Conservation (phyloP, 2,113 vertebrate species). For the Ochotona princeps region DNA sequence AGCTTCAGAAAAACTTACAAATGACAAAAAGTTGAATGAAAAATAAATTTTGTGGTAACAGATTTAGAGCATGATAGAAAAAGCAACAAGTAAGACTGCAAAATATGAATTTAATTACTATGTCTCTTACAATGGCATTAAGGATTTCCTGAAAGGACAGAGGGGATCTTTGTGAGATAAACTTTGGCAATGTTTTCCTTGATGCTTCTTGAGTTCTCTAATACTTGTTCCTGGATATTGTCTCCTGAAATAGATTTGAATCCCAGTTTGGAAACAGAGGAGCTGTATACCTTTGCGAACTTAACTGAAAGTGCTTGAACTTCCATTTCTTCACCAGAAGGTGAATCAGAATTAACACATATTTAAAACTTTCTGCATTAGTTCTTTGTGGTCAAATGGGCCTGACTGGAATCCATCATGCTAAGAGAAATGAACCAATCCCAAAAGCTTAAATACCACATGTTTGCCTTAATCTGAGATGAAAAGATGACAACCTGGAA, state of each 20-base stretch:
- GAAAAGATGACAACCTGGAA: too few species aligned
- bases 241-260: neutral
- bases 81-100: neutral
- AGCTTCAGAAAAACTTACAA: neutral
- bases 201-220: constrained; percentile 1
- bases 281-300: neutral
- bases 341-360: neutral
- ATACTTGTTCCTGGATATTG: neutral
- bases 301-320: neutral
- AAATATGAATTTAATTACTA: neutral
- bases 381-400: too few species aligned
- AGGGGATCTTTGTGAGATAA: neutral
- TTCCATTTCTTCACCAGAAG: neutral
- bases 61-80: neutral
- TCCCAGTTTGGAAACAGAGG: neutral
- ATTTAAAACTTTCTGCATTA: constrained; percentile 11
- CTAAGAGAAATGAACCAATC: too few species aligned
- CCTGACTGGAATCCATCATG: too few species aligned
- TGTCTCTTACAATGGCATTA: neutral
- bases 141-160: neutral
- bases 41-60: neutral
- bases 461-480: too few species aligned
- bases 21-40: neutral
- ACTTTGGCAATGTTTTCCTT: neutral
- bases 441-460: too few species aligned